phyloP scores from a whole-genome alignment of 1,140 invertebrate species.

The Lordiphosa mommai region DNA sequence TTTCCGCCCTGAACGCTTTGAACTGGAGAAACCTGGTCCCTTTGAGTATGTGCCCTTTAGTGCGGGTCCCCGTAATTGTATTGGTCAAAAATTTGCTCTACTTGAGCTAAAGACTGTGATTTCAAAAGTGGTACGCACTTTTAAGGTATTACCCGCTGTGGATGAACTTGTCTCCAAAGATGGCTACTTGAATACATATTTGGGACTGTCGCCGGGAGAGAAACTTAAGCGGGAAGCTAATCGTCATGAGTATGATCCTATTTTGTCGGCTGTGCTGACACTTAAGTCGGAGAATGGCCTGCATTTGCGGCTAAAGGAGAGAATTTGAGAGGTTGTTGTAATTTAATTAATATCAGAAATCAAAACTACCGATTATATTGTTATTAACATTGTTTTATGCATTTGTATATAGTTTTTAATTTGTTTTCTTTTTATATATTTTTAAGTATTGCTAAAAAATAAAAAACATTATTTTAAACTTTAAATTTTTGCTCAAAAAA shows the following conservation, averaged over 20 bases:
- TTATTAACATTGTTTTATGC: too few species aligned
- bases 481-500: too few species aligned
- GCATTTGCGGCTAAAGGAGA: constrained; percentile 46
- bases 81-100: constrained; percentile 80
- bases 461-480: background rate
- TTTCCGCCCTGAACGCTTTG: constrained; percentile 90
- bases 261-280: constrained; percentile 58
- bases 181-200: constrained; percentile 52
- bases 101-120: constrained; percentile 80
- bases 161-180: constrained; percentile 55
- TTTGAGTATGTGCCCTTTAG: constrained; percentile 84
- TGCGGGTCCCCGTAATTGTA: constrained; percentile 71
- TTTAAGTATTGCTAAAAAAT: background rate
- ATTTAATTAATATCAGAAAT: too few species aligned
- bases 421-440: too few species aligned
- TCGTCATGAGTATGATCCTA: constrained; percentile 64
- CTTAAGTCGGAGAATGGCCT: constrained; percentile 72
- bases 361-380: too few species aligned
- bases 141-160: constrained; percentile 61
- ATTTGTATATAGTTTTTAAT: too few species aligned
- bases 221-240: constrained; percentile 13
- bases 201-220: constrained; percentile 32
- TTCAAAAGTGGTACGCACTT: constrained; percentile 79
- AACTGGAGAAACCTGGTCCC: constrained; percentile 79
- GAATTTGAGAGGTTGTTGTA: constrained; percentile 13